Evolutionary conservation across 2,797 vertebrate species (phyloP).

Genomic region (Lepilemur septentrionalis): DNA sequence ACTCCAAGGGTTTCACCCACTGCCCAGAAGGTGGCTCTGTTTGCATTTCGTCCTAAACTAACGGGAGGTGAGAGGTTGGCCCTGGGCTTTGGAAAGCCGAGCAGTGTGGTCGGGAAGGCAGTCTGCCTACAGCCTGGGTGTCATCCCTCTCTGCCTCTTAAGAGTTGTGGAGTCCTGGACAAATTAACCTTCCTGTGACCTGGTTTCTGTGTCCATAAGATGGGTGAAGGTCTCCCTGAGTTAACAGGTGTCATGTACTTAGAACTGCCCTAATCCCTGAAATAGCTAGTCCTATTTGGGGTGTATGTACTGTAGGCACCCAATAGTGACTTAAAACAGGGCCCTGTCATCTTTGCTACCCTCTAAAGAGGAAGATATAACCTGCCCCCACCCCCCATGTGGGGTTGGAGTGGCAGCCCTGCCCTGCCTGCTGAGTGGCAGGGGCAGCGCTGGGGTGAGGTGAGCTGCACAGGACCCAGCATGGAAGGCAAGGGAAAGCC

Average conservation of each 20-base stretch:
- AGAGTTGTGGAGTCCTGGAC: not conserved
- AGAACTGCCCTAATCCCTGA: not conserved
- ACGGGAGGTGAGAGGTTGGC: not conserved
- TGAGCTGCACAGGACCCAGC: not conserved
- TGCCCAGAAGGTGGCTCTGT: not conserved
- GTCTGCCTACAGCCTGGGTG: not conserved
- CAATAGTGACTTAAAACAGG: not conserved
- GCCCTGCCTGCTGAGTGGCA: not conserved
- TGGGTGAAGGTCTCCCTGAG: not conserved
- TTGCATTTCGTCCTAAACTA: not conserved
- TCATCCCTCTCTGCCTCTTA: not conserved
- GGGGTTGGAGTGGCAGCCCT: not conserved
- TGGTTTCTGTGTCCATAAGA: not conserved
- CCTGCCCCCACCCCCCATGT: not conserved
- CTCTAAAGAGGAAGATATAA: not conserved
- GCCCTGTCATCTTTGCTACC: not conserved
- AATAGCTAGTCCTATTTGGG: not conserved
- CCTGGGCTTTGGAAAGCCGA: not conserved
- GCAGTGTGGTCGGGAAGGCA: not conserved
- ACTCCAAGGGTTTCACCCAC: not conserved
- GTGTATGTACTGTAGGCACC: not conserved
- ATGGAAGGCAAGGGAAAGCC: constrained; percentile 38
- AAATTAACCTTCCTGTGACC: not conserved
- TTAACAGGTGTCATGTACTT: not conserved
- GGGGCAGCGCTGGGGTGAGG: too few species aligned